Conservation (phyloP, 1,140 invertebrate genomes). For the Pseudomyrmex pallidus region DNA sequence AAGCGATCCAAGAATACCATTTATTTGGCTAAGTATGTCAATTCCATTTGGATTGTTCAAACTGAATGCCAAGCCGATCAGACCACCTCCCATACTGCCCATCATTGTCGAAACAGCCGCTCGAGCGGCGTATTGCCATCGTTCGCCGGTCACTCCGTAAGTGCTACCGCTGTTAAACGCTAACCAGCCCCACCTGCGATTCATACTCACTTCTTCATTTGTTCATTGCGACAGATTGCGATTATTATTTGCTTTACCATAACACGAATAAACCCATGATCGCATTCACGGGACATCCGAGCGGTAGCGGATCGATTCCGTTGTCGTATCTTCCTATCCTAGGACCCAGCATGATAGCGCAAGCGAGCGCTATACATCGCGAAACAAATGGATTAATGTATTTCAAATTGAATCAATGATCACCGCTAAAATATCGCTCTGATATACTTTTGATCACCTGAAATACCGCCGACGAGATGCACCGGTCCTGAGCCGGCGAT, state of each 20-base stretch:
- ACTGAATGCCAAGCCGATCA: conserved; percentile 90
- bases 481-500: conserved; percentile 97
- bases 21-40: conserved; percentile 94
- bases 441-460: conserved; percentile 71
- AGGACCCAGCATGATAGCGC: conserved; percentile 95
- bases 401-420: background rate
- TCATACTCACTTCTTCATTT: background rate
- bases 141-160: conserved; percentile 90
- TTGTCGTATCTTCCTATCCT: conserved; percentile 94
- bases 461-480: conserved; percentile 92
- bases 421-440: background rate
- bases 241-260: conserved; percentile 86
- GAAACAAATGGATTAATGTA: conserved; percentile 35
- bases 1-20: conserved; percentile 94
- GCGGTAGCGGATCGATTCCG: conserved; percentile 90
- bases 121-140: conserved; percentile 95
- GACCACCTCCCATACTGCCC: conserved; percentile 94
- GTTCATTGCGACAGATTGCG: background rate
- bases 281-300: conserved; percentile 96
- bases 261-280: conserved; percentile 96
- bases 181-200: conserved; percentile 93
- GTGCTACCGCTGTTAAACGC: conserved; percentile 97
- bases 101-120: conserved; percentile 96
- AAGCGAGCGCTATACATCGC: conserved; percentile 90
- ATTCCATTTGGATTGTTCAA: conserved; percentile 90